Percentiles rank a stretch among this genome's conserved stretches.
These are phyloP conservation scores for Cheirogaleus medius DNA, from an alignment of 2,113 vertebrate genomes.

Conservation along the genomic window DNA sequence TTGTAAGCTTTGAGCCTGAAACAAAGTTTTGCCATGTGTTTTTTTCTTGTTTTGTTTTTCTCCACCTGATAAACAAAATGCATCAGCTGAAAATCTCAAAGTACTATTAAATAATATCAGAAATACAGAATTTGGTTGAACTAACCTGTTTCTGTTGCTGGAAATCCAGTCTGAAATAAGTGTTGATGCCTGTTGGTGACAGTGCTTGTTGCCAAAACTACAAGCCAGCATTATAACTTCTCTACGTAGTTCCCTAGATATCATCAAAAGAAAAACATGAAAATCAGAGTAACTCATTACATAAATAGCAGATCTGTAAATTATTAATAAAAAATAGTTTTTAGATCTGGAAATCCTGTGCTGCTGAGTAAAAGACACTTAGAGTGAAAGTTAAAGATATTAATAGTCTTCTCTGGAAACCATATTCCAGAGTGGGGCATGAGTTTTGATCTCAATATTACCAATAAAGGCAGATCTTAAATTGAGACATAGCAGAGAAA, in stretches of 20 bases:
- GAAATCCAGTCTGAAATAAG: slow-evolving; percentile 99
- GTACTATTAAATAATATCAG: background rate
- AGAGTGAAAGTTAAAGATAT: background rate
- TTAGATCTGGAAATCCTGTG: background rate
- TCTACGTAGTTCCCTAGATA: slow-evolving; percentile 91
- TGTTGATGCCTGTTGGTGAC: slow-evolving; percentile 94
- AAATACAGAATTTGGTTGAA: background rate
- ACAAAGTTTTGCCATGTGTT: background rate
- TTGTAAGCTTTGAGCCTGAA: background rate
- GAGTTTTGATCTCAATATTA: slow-evolving; percentile 32
- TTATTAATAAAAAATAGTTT: background rate
- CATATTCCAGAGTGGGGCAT: background rate
- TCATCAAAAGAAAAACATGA: slow-evolving; percentile 11
- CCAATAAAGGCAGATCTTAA: slow-evolving; percentile 51
- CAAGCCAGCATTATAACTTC: slow-evolving; percentile 98
- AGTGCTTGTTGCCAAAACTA: slow-evolving; percentile 98
- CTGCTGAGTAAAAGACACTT: background rate
- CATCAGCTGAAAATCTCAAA: background rate
- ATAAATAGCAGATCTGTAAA: background rate
- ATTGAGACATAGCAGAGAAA: slow-evolving; percentile 47
- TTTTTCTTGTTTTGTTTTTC: background rate
- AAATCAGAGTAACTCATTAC: background rate
- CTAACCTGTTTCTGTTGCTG: slow-evolving; percentile 96
- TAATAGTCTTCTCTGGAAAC: background rate
- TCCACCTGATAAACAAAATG: background rate